Conservation (phyloP, 2,113 vertebrate species). For the Isurus oxyrinchus region DNA sequence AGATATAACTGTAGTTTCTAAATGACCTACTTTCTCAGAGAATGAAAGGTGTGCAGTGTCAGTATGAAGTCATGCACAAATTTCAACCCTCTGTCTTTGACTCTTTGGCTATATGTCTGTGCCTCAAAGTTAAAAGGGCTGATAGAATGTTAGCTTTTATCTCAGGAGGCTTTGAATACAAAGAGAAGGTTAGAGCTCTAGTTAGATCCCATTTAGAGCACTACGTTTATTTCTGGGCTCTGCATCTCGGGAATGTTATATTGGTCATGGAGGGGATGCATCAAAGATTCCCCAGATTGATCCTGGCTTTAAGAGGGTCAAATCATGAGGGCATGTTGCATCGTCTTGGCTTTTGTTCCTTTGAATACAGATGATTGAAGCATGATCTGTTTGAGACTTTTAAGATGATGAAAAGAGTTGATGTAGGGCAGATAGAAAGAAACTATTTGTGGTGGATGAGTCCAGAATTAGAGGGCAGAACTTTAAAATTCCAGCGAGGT, state of each 20-base stretch:
- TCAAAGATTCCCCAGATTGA: background rate
- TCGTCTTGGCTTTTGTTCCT: background rate
- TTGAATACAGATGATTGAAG: background rate
- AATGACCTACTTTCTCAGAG: background rate
- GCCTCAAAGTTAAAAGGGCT: background rate
- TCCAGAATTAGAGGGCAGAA: background rate
- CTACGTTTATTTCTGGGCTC: background rate
- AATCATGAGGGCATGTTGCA: background rate
- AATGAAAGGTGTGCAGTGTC: background rate
- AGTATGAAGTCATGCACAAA: no score
- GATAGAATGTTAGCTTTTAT: background rate
- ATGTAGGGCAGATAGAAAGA: background rate
- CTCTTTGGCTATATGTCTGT: background rate
- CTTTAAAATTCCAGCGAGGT: background rate
- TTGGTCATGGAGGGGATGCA: background rate
- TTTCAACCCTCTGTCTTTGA: background rate
- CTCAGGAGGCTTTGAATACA: background rate
- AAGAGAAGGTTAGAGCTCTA: background rate
- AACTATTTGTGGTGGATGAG: background rate
- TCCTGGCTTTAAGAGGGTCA: background rate
- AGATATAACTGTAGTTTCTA: background rate
- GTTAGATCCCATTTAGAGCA: background rate
- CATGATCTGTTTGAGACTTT: background rate
- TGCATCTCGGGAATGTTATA: background rate
- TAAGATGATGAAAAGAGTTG: background rate